Evolutionary conservation across 1,140 invertebrate species (phyloP), one percentile per base, ranked within the genome.

Genomic region (Euura saliciscinereae): DNA sequence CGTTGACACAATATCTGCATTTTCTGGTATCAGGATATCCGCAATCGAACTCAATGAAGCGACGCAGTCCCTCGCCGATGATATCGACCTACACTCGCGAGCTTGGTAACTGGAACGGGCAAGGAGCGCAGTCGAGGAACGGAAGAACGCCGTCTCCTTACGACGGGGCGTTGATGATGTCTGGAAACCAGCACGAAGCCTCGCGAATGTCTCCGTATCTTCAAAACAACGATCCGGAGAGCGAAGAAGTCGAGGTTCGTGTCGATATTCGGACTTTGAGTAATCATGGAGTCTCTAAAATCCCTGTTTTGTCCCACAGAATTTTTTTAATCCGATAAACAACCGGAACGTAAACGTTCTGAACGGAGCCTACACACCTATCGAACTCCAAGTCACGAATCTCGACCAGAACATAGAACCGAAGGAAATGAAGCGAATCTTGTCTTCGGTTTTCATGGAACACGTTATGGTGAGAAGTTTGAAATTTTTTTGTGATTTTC

Each of bases 381-480:
- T 95, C 13, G 93, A 94, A 82, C 83, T 95, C 4, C 88, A 92
- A 75, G 91, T 95, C 42, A 92, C 93, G 44, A 95, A 95, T 85
- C 86, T 95, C 68, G 94, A 95, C 86, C 92, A 93, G 76, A 93
- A 90, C 74, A 93, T 94, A 75, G 92, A 92, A 79, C 85, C 89
- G 4, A 90, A 90, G 69, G 92, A 94, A 78, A 91, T 95, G 89
- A 92, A 91, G 77, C 90, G 89, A 66, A 90, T 93, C 67, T 84
- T 95, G 4, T 86, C 88, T 44, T 88, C 89, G 46, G 88, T 92
- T 46, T 94, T 95, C 75, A 90, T 90, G 78, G 90, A 94, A 78
- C 92, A 93, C 82, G 90, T 92, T 8, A 90, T 90, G 90, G 93
- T 93, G 88, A 78, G 78, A 66, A 42, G 59, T 75, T 45, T 28